Base-by-base conservation (phyloP, 1,140 invertebrate genomes). In the Belonocnema kinseyi region DNA sequence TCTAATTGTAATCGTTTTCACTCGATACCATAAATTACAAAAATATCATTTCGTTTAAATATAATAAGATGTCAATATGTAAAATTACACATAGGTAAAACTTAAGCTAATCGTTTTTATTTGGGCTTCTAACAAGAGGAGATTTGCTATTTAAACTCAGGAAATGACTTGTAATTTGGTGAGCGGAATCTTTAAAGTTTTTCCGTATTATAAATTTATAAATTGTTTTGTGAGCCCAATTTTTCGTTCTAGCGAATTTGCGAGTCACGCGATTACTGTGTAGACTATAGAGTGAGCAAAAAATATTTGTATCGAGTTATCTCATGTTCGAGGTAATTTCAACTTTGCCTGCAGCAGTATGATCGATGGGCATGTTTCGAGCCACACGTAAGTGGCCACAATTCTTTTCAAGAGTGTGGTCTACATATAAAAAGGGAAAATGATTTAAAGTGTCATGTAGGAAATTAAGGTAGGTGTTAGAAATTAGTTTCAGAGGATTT, bases 311-410 rank as follows among this genome's bases (percentile, higher is more conserved):
- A 40, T 40, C 14, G 14, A 8, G 26, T 13, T 66, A 66, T 61
- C 58, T 61, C 58, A 61, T 61, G 26, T 40, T 61, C 19, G 58
- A 33, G 21, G 58, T 61, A 61, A 61, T 61, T 61, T 61, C 58
- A 61, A 40, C 58, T 61, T 26, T 33, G 58, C 26, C 58, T 66
- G 61, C 61, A 66, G 12, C 10, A 6, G 16, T 66, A 66, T 66
- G 26, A 66, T 66, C 61, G 61, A 40, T 40, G 26, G 21, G 3
- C 26, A 1, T 66, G 61, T 66, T 61, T 61, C 58, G 58, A 33
- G 58, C 16, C n/a, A n/a, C n/a, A 33, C 33, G 26, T 61, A 61
- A 61, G 58, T 61, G 58, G 58, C 21, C 26, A 26, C 58, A 40
- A 46, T 61, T 61, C 21, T 21, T 33, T 61, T 61, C 3, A 12